phyloP scores from a whole-genome alignment of 2,888 invertebrate species.

The Tipula lateralis region DNA sequence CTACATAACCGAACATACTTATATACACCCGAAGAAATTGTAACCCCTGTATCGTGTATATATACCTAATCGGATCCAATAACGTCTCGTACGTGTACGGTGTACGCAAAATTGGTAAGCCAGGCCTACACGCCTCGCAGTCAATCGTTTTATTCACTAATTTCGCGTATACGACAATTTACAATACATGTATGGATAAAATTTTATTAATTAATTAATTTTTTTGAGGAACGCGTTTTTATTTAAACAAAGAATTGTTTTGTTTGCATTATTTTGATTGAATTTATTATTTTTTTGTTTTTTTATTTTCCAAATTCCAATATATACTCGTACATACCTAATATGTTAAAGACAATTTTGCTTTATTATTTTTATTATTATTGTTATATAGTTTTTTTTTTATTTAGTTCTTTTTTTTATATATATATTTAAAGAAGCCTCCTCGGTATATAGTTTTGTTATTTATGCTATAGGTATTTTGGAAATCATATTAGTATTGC shows the following conservation, averaged over 20 bases:
- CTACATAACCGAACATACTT: not conserved
- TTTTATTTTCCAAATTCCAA: not conserved
- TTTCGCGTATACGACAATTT: not conserved
- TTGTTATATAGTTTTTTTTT: not conserved
- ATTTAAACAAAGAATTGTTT: not conserved
- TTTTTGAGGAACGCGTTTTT: not conserved
- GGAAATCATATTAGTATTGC: slow-evolving; percentile 28
- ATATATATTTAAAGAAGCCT: not conserved
- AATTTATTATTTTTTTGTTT: too few relatives aligned
- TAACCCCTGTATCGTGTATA: not conserved
- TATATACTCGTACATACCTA: not conserved
- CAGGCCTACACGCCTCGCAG: not conserved
- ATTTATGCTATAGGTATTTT: slow-evolving; percentile 1
- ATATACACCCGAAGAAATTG: not conserved
- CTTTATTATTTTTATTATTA: not conserved
- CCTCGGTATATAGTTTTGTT: not conserved
- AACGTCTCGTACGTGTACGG: not conserved
- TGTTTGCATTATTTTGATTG: not conserved
- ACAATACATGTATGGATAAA: not conserved
- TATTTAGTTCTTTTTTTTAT: not conserved
- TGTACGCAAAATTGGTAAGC: not conserved
- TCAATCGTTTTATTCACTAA: not conserved
- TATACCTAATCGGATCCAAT: not conserved
- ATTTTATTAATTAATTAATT: not conserved
- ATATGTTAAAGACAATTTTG: not conserved